Conservation (phyloP, 2,888 invertebrate genomes). For the Automeris io region DNA sequence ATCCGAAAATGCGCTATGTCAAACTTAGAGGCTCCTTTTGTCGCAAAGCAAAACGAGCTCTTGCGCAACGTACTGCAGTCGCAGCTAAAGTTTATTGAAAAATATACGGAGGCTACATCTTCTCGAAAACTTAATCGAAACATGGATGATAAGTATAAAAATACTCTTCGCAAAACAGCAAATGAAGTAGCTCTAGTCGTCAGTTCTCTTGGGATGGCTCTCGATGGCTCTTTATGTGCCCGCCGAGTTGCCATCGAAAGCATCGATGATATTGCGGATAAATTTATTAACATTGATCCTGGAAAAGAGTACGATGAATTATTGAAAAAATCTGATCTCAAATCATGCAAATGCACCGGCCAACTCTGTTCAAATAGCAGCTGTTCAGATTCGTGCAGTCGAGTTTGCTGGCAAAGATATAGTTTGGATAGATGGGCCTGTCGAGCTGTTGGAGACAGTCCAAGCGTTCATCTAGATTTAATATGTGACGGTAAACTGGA, state of each 20-base stretch:
- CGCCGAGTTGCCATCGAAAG: constrained; percentile 1
- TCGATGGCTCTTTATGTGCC: constrained; percentile 38
- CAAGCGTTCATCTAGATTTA: constrained; percentile 33
- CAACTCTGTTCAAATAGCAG: constrained; percentile 26
- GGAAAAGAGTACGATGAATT: constrained; percentile 12
- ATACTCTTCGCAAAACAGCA: constrained; percentile 19
- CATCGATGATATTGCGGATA: neutral
- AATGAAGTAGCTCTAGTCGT: constrained; percentile 36
- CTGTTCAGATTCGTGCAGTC: constrained; percentile 39
- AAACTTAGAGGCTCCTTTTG: constrained; percentile 17
- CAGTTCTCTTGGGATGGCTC: constrained; percentile 30
- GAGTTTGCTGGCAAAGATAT: constrained; percentile 42
- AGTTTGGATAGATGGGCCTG: constrained; percentile 43
- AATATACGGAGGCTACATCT: constrained; percentile 16
- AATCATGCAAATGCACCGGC: constrained; percentile 35
- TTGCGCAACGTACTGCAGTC: constrained; percentile 31
- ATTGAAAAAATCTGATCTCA: constrained; percentile 20
- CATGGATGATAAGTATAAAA: constrained; percentile 2
- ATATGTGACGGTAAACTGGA: constrained; percentile 63
- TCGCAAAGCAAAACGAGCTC: constrained; percentile 30
- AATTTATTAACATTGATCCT: constrained; percentile 7
- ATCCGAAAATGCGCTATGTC: constrained; percentile 29
- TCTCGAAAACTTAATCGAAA: neutral
- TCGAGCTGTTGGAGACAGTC: constrained; percentile 28
- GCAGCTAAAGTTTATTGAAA: constrained; percentile 35